A percentile compares a stretch with the other conserved stretches of the same genome.
These are phyloP conservation scores for Callipepla squamata DNA, from an alignment of 2,113 vertebrate genomes.

Conservation along the genomic window DNA sequence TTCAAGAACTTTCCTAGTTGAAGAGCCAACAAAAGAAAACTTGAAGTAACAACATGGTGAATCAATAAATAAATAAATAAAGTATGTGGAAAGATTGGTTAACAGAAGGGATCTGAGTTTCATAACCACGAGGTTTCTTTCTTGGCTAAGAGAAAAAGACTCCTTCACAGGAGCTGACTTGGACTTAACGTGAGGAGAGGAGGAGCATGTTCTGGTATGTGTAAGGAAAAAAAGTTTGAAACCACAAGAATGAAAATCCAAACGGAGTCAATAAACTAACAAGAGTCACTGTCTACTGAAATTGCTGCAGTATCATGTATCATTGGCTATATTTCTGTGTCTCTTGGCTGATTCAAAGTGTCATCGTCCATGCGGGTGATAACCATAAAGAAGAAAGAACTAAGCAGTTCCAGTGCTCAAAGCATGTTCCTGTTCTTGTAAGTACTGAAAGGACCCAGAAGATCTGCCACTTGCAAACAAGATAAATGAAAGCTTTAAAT, in stretches of 20 bases:
- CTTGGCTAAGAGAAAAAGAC: conserved; percentile 23
- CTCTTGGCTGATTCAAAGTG: conserved; percentile 18
- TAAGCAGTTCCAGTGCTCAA: background rate
- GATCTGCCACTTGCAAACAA: background rate
- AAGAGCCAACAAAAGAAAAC: conserved; percentile 27
- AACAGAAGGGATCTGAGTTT: conserved; percentile 51
- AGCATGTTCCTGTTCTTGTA: background rate
- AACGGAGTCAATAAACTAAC: conserved; percentile 54
- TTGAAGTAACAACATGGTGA: background rate
- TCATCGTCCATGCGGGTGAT: background rate
- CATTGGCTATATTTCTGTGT: background rate
- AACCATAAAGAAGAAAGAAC: background rate
- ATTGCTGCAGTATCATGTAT: conserved; percentile 20
- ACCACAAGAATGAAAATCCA: conserved; percentile 71
- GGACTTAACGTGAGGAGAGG: background rate
- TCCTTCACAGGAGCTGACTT: conserved; percentile 31
- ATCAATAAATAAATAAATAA: background rate
- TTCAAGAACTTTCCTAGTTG: conserved; percentile 61
- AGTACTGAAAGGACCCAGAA: background rate
- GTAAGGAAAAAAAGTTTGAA: conserved; percentile 47
- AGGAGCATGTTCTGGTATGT: conserved; percentile 47
- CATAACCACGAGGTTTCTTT: conserved; percentile 36
- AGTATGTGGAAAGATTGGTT: background rate
- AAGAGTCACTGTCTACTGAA: conserved; percentile 32
- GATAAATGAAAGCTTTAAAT: background rate